phyloP scores from a whole-genome alignment of 2,113 vertebrate species.

The Mobula hypostoma region DNA sequence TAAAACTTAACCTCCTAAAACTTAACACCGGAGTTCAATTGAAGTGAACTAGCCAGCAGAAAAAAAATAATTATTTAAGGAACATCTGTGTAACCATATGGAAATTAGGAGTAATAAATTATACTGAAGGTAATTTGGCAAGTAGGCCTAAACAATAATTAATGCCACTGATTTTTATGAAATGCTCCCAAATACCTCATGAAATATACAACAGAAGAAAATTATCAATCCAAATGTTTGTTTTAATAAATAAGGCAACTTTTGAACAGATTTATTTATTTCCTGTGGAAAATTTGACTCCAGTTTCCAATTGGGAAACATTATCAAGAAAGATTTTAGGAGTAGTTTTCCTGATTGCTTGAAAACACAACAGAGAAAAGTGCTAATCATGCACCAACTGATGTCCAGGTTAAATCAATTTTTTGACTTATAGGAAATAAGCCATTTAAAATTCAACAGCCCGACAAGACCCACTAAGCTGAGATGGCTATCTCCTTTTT shows the following conservation, averaged over 20 bases:
- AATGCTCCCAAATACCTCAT: background rate
- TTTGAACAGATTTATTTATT: background rate
- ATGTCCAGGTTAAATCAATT: background rate
- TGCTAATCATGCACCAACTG: background rate
- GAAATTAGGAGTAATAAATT: background rate
- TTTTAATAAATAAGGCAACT: background rate
- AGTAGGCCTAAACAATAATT: background rate
- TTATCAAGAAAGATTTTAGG: background rate
- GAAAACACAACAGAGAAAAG: background rate
- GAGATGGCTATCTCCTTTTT: background rate
- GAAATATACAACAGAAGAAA: background rate
- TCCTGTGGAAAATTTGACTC: background rate
- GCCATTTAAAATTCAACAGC: background rate
- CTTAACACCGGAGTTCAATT: background rate
- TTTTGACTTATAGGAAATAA: background rate
- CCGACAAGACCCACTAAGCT: background rate
- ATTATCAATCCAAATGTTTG: background rate
- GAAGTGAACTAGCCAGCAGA: background rate
- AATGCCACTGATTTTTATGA: background rate
- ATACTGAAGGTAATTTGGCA: background rate
- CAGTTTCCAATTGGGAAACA: background rate
- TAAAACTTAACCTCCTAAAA: background rate
- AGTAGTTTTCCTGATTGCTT: background rate
- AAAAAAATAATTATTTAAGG: background rate
- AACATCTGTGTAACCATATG: background rate